phyloP scores from a whole-genome alignment of 2,888 invertebrate genomes.

The Ennomos erosarius region DNA sequence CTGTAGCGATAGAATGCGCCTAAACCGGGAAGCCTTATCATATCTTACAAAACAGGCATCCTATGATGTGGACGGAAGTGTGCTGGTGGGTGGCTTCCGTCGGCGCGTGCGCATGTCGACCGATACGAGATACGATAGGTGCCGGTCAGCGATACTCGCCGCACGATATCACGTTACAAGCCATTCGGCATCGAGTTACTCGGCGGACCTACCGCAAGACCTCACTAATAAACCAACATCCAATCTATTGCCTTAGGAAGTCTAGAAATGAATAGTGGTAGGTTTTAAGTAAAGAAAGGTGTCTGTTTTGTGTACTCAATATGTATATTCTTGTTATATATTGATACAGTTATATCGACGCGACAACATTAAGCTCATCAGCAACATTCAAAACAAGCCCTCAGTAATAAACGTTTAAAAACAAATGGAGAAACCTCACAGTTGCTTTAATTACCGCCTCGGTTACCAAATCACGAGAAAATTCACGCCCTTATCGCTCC shows the following conservation, averaged over 20 bases:
- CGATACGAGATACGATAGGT: constrained; percentile 50
- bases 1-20: constrained; percentile 12
- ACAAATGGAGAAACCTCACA: constrained; percentile 79
- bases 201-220: constrained; percentile 42
- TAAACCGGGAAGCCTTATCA: constrained; percentile 74
- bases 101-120: constrained; percentile 70
- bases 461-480: constrained; percentile 82
- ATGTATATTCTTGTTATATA: constrained; percentile 1
- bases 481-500: constrained; percentile 78
- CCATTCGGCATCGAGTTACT: constrained; percentile 50
- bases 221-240: constrained; percentile 26
- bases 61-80: constrained; percentile 62
- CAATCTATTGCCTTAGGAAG: constrained; percentile 17
- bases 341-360: constrained; percentile 44
- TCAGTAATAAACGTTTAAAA: constrained; percentile 75
- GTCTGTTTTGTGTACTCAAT: too few relatives aligned
- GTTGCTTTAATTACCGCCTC: constrained; percentile 79
- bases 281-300: too few relatives aligned
- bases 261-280: constrained; percentile 11
- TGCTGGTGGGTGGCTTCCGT: constrained; percentile 70
- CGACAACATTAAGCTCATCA: constrained; percentile 54
- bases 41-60: constrained; percentile 53
- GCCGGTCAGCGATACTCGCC: constrained; percentile 49
- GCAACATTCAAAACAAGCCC: constrained; percentile 62
- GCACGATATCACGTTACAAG: constrained; percentile 58